A percentile compares a stretch with the other conserved stretches of the same genome.
These are phyloP conservation scores for Taeniopygia guttata DNA, from an alignment of 2,797 vertebrate genomes.

Conservation along the genomic window DNA sequence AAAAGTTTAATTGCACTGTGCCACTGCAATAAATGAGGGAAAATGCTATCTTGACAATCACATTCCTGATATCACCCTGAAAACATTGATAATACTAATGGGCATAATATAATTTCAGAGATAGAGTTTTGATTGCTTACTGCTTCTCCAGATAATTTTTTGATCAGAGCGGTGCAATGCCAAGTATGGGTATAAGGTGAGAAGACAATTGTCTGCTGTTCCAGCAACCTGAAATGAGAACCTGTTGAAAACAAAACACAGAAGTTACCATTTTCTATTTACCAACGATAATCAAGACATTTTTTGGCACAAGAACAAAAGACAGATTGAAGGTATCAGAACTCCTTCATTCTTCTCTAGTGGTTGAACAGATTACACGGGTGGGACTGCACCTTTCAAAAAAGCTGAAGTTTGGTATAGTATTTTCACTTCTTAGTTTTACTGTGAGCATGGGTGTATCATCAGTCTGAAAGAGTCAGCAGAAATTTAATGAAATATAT, in stretches of 20 bases:
- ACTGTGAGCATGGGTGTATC: neutral
- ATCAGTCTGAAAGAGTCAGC: neutral
- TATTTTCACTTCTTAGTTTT: neutral
- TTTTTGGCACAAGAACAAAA: neutral
- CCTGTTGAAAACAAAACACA: constrained; percentile 63
- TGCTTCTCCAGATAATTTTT: constrained; percentile 76
- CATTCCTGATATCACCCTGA: neutral
- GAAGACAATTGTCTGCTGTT: constrained; percentile 82
- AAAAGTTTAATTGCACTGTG: neutral
- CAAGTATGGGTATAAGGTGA: constrained; percentile 84
- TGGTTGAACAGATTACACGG: neutral
- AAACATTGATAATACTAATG: neutral
- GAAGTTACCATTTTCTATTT: neutral
- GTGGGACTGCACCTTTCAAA: neutral
- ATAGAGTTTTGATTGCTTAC: constrained; percentile 64
- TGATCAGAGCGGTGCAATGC: constrained; percentile 72
- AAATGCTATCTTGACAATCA: neutral
- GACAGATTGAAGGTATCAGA: neutral
- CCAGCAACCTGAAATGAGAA: constrained; percentile 78
- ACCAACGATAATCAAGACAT: neutral
- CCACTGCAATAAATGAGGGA: neutral
- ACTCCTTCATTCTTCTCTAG: neutral
- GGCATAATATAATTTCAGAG: neutral
- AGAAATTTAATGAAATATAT: neutral
- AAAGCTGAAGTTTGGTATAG: neutral